Evolutionary conservation across 2,888 invertebrate species (phyloP), one percentile per base, ranked within the genome.

Genomic region (Luffia ferchaultella): DNA sequence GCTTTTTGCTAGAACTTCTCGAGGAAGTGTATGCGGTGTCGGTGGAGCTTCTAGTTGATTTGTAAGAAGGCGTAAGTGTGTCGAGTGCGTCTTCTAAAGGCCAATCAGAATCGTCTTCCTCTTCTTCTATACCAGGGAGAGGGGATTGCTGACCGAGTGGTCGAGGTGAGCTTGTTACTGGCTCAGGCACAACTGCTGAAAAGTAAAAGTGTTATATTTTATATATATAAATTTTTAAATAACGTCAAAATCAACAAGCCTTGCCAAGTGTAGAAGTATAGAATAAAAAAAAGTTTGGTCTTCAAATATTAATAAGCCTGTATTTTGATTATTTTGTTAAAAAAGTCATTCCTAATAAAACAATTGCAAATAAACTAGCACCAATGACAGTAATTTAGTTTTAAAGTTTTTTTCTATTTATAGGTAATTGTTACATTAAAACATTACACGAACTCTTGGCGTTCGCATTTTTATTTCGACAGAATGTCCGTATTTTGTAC

Each of bases 101-200:
- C 74, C 80, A 82, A 64, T 87, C 87, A 52, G 88, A 87, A 68
- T 91, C 90, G 75, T 89, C 90, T 60, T 93, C 93, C 72, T 93
- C 93, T 69, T 93, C 93, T 68, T 92, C 91, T 58, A 93, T 93
- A 62, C 93, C 93, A 60, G 93, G 93, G 57, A 93, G 82, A 53
- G 91, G 90, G 49, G 92, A 90, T 59, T 90, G 88, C 79, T 91
- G 88, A 67, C 89, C 77, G 71, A 85, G 71, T 62, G 88, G 82
- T 67, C 88, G 73, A 63, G 88, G 78, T 60, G 86, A 79, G 73
- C 73, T 84, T 71, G 82, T 70, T 63, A 83, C 73, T 57, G 85
- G 78, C 67, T 82, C 85, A 59, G 84, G 78, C 73, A 76, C 73
- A 78, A 85, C 66, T 87, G 86, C 57, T 87, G 72, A 73, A 64